These are phyloP conservation scores for Rhinoderma darwinii DNA, from an alignment of 2,113 vertebrate genomes.

Conservation along the genomic window DNA sequence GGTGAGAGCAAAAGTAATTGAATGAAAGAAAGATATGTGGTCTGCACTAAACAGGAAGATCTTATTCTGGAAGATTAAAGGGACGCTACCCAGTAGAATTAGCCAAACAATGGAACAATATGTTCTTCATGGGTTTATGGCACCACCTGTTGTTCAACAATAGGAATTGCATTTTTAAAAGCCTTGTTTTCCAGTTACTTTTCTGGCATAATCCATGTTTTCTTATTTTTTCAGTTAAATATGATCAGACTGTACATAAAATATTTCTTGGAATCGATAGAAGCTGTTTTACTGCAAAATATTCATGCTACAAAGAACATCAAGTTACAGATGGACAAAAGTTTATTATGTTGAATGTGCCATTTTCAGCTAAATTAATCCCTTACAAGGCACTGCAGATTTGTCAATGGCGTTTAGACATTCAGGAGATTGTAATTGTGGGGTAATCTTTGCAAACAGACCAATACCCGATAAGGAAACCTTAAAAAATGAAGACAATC, in stretches of 20 bases:
- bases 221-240: background rate
- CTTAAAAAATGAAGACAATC: background rate
- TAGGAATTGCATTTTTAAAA: background rate
- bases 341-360: background rate
- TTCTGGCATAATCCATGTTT: background rate
- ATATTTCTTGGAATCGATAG: background rate
- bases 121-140: background rate
- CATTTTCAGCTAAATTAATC: background rate
- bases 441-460: no score
- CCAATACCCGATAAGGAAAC: background rate
- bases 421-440: background rate
- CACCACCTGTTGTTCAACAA: constrained; percentile 34
- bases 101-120: background rate
- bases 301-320: background rate
- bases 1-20: constrained; percentile 5
- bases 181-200: background rate
- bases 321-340: background rate
- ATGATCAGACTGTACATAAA: background rate
- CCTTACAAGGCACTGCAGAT: background rate
- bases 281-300: background rate
- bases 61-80: background rate
- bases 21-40: constrained; percentile 9
- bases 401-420: background rate
- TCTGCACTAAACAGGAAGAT: background rate
- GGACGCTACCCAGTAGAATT: background rate